Evolutionary conservation across 1,140 invertebrate genomes (phyloP).

Genomic region (Reticulitermes speratus): DNA sequence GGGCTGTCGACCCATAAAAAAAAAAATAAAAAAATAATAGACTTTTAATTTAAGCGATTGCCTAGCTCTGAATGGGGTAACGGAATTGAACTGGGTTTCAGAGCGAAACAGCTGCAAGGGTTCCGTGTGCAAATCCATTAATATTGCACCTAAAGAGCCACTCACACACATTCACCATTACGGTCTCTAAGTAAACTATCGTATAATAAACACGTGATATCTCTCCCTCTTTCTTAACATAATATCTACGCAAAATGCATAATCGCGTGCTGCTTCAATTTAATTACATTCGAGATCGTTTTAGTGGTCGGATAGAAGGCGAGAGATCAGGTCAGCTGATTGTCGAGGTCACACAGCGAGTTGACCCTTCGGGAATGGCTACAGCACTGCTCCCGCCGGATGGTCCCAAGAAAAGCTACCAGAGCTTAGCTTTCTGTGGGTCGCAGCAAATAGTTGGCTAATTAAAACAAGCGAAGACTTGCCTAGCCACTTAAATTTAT

Average conservation of each 20-base stretch:
- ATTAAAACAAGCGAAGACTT: too few species aligned
- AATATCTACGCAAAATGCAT: slow-evolving; percentile 8
- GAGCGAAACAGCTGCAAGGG: background rate
- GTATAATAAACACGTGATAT: background rate
- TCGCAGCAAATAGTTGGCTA: too few species aligned
- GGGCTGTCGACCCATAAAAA: too few species aligned
- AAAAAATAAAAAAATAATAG: too few species aligned
- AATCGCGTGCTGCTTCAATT: background rate
- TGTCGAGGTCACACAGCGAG: background rate
- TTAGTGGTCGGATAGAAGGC: background rate
- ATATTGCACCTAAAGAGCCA: background rate
- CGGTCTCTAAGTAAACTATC: background rate
- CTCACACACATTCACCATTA: background rate
- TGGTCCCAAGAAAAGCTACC: too few species aligned
- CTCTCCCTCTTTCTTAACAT: background rate
- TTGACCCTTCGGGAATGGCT: background rate
- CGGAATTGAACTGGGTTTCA: too few species aligned
- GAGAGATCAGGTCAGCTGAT: background rate
- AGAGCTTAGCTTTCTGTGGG: too few species aligned
- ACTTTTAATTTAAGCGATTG: too few species aligned
- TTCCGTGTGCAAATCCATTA: background rate
- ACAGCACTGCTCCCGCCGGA: background rate
- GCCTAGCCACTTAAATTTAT: too few species aligned
- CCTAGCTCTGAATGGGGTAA: too few species aligned
- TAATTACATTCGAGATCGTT: slow-evolving; percentile 11